Base-by-base conservation (phyloP, 2,797 vertebrate species). In the Pempheris klunzingeri region DNA sequence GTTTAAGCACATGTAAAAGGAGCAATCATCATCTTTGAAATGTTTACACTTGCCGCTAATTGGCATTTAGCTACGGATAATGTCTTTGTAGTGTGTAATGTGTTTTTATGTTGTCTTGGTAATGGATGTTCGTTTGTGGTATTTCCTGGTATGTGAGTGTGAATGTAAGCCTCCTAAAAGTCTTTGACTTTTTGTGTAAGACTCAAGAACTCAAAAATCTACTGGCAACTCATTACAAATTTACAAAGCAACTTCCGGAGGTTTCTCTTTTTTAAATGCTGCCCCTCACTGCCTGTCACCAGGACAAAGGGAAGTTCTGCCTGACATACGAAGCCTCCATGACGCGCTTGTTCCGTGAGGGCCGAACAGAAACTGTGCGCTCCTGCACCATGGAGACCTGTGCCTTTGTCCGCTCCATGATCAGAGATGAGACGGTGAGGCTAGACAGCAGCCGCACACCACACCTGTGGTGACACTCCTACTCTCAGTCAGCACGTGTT, bases 291-390 rank as follows among this genome's bases (percentile, higher is more conserved):
- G 0, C 75, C 17, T 50, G 32, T 44, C 22, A 73, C 68, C 81
- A 96, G 98, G 97, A 99, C 89, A 99, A 98, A 95, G 94, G 95
- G n/a, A 98, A 97, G 78, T 99, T 99, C 90, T 99, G 95, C 80
- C 93, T 99, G 84, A 99, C 98, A 0, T 99, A 99, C 0, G 98
- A 99, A 80, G 98, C 98, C 3, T 99, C 98, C 68, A 99, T 99
- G 98, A 99, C 98, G 0, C 97, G 98, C 14, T 87, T 99, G 70
- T 99, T 97, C 95, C 96, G 97, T 41, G 98, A 99, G 78, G 98
- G 98, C 43, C 94, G 98, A 55, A 99, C 98, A 0, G 98, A 99
- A 93, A 99, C 98, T 0, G 98, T 99, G 64, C 97, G 98, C 3
- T 99, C 98, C 0, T 99, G 98, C 82, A 98, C 97, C 2, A 8